These are phyloP conservation scores for Darevskia mixta DNA, from an alignment of 2,797 vertebrate species.

Conservation along the genomic window DNA sequence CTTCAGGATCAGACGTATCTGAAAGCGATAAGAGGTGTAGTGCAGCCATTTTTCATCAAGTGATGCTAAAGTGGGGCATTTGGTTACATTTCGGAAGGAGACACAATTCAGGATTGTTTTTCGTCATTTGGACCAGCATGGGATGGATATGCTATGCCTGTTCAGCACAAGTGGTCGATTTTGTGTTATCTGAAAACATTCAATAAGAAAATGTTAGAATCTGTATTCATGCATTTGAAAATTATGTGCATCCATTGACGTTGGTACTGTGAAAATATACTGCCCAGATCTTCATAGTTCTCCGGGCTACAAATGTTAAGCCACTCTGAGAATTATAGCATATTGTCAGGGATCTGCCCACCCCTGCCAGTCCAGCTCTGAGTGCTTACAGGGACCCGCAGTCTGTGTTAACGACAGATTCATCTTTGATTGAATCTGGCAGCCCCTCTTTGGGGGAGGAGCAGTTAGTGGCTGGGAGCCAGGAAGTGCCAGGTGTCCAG, in stretches of 20 bases:
- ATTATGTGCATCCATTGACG: neutral
- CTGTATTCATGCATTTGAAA: neutral
- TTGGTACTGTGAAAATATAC: neutral
- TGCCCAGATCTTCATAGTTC: neutral
- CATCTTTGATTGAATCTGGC: no score
- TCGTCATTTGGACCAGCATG: neutral
- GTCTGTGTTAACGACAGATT: no score
- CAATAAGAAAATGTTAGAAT: neutral
- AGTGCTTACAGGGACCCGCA: no score
- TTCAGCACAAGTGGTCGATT: neutral
- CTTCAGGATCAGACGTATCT: neutral
- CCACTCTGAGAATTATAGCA: no score
- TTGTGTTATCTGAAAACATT: neutral
- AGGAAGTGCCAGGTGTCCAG: no score
- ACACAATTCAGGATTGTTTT: neutral
- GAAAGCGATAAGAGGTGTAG: neutral
- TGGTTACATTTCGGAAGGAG: neutral
- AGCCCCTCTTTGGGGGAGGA: no score
- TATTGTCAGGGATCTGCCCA: no score
- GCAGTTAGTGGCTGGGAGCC: no score
- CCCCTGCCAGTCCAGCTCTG: no score
- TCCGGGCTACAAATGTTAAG: neutral
- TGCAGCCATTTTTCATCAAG: neutral
- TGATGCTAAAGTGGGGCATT: neutral
- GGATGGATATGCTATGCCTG: neutral